Conservation (phyloP, 2,113 vertebrate species). For the Alces alces region DNA sequence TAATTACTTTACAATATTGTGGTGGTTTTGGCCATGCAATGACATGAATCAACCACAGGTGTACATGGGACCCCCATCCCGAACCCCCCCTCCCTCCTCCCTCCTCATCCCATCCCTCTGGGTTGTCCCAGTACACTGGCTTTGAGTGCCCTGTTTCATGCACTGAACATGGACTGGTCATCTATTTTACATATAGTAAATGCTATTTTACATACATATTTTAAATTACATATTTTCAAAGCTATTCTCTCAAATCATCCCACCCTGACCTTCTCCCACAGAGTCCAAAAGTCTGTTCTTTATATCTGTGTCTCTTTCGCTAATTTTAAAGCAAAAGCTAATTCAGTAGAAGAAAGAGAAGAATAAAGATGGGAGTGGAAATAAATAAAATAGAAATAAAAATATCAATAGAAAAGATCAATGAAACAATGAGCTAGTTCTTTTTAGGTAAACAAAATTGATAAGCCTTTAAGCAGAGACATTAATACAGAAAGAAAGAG, state of each 20-base stretch:
- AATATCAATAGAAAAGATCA: not conserved
- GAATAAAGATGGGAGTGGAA: not conserved
- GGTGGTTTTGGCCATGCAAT: not conserved
- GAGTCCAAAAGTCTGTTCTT: not conserved
- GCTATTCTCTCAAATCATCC: not conserved
- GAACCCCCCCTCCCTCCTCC: accelerated
- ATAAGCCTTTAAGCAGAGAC: not conserved
- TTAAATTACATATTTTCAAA: not conserved
- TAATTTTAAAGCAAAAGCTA: not conserved
- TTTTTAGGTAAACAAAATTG: not conserved
- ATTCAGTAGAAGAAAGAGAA: not conserved
- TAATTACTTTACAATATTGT: not conserved
- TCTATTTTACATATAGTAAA: not conserved
- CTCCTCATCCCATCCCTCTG: not conserved
- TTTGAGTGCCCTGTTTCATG: not conserved
- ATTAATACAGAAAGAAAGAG: not conserved
- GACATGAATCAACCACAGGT: not conserved
- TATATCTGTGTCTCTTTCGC: not conserved
- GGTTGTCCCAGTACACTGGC: not conserved
- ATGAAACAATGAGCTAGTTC: not conserved
- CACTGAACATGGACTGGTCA: not conserved
- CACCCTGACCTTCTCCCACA: not conserved
- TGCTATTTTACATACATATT: not conserved
- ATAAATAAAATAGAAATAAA: not conserved
- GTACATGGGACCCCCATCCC: not conserved